Conservation (phyloP, 1,140 invertebrate genomes). For the Ceratosolen fusciceps region DNA sequence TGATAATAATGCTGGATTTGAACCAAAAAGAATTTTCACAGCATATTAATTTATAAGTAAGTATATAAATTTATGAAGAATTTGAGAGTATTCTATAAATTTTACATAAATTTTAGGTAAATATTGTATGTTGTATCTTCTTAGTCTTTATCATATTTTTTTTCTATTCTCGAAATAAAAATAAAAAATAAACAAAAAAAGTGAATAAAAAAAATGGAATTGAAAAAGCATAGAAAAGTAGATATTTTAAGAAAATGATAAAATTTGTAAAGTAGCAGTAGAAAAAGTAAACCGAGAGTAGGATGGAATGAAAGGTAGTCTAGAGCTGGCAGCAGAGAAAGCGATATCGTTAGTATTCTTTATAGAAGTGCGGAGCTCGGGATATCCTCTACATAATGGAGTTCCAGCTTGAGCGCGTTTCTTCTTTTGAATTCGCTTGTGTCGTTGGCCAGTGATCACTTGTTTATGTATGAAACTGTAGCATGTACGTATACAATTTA, state of each 20-base stretch:
- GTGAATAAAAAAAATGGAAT: too few relatives aligned
- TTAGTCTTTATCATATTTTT: neutral
- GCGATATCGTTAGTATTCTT: slow-evolving; percentile 72
- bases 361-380: slow-evolving; percentile 63
- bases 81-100: neutral
- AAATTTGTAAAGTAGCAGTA: slow-evolving; percentile 25
- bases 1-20: too few relatives aligned
- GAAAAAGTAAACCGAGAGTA: slow-evolving; percentile 25
- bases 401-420: slow-evolving; percentile 60
- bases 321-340: slow-evolving; percentile 57
- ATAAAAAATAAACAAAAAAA: neutral
- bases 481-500: slow-evolving; percentile 64
- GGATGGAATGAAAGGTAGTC: neutral
- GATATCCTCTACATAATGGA: slow-evolving; percentile 73
- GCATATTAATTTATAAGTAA: too few relatives aligned
- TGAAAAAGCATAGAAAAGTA: slow-evolving; percentile 1
- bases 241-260: slow-evolving; percentile 22
- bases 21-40: too few relatives aligned
- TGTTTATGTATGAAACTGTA: slow-evolving; percentile 71
- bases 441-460: slow-evolving; percentile 66
- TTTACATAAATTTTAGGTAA: neutral
- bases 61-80: too few relatives aligned
- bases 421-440: slow-evolving; percentile 70
- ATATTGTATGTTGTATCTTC: neutral
- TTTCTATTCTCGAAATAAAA: neutral